A percentile compares a stretch with the other conserved stretches of the same genome.
Evolutionary conservation across 1,140 invertebrate genomes (phyloP).

Genomic region (Orchesella cincta): DNA sequence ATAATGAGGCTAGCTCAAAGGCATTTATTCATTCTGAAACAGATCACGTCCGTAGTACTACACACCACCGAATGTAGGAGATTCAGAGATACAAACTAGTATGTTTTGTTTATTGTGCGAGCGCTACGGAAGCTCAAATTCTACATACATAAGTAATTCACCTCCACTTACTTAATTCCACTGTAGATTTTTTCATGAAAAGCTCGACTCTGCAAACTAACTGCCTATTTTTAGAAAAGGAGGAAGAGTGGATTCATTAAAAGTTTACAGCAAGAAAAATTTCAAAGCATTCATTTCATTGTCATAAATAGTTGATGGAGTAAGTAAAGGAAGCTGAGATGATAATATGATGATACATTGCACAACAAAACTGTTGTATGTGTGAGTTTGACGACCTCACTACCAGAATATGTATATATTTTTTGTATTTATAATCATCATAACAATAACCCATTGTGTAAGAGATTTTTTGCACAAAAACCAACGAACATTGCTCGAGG

Average conservation of each 20-base stretch:
- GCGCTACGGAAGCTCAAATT: no score
- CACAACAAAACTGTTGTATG: neutral
- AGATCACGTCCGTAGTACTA: no score
- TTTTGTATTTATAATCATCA: neutral
- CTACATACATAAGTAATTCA: no score
- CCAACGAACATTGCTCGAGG: no score
- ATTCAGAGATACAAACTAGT: no score
- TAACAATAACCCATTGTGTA: no score
- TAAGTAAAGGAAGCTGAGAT: neutral
- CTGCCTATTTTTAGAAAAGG: neutral
- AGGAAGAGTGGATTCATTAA: neutral
- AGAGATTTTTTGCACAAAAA: no score
- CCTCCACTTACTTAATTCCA: no score
- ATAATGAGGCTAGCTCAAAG: slow-evolving; percentile 17
- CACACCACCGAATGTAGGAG: no score
- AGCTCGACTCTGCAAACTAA: neutral
- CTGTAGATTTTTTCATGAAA: neutral
- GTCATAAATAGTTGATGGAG: neutral
- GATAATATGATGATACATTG: neutral
- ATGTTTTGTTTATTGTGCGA: no score
- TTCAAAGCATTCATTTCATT: slow-evolving; percentile 2
- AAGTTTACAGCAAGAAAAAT: neutral
- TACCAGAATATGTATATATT: neutral
- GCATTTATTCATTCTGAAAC: slow-evolving; percentile 9
- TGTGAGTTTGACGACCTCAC: neutral